Percentiles rank a stretch among this genome's conserved stretches.
phyloP scores from a whole-genome alignment of 2,888 invertebrate species.

The Trichogramma evanescens region DNA sequence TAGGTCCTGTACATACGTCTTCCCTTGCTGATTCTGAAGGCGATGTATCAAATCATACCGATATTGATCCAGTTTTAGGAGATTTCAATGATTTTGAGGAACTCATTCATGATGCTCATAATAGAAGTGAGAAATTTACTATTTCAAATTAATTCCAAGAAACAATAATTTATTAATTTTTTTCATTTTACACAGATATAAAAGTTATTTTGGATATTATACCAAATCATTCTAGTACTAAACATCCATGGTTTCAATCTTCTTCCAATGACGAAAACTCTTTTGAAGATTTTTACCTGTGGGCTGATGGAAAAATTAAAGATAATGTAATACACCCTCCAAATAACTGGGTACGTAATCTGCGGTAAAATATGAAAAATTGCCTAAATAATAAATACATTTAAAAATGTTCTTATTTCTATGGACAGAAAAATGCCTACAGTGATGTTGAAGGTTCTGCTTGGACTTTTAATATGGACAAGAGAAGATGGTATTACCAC shows the following conservation, averaged over 20 bases:
- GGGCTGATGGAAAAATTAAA: constrained; percentile 30
- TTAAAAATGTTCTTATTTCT: constrained; percentile 30
- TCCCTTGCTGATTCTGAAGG: constrained; percentile 32
- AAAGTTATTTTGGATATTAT: constrained; percentile 39
- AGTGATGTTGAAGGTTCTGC: constrained; percentile 54
- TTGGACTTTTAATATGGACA: constrained; percentile 62
- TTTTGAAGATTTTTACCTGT: constrained; percentile 35
- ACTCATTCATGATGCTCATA: constrained; percentile 29
- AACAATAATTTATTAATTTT: neutral
- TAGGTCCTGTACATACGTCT: constrained; percentile 34
- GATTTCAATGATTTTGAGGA: constrained; percentile 29
- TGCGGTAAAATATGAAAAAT: neutral
- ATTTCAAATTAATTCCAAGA: neutral
- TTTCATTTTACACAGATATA: constrained; percentile 25
- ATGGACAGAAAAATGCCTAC: constrained; percentile 55
- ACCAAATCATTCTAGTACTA: constrained; percentile 38
- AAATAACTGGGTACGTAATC: constrained; percentile 65
- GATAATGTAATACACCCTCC: constrained; percentile 52
- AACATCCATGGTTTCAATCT: constrained; percentile 35
- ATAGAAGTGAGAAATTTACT: constrained; percentile 25
- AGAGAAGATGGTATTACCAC: constrained; percentile 73
- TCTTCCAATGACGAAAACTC: constrained; percentile 24
- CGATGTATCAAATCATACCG: constrained; percentile 30
- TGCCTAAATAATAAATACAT: constrained; percentile 1
- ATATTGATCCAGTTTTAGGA: constrained; percentile 31